A percentile compares a stretch with the other conserved stretches of the same genome.
Evolutionary conservation across 1,140 invertebrate genomes (phyloP).

Genomic region (Dreissena rostriformis): DNA sequence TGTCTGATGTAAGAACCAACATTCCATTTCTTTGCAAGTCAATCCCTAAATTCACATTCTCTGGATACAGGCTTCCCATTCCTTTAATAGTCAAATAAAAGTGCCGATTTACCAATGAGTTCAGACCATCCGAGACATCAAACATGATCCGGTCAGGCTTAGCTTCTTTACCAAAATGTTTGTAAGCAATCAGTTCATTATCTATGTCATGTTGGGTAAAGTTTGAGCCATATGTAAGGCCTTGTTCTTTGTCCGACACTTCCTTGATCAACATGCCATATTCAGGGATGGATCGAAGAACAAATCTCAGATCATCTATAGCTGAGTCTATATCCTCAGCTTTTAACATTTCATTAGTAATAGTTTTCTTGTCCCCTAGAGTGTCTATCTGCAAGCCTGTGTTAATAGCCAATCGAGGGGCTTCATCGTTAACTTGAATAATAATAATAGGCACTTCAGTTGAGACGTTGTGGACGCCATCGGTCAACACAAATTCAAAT

Average conservation of each 20-base stretch:
- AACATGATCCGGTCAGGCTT: conserved; percentile 81
- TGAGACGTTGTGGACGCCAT: conserved; percentile 78
- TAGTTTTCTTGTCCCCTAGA: conserved; percentile 76
- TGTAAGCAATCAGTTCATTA: conserved; percentile 74
- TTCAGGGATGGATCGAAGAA: conserved; percentile 76
- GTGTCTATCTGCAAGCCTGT: conserved; percentile 80
- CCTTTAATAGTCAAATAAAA: conserved; percentile 81
- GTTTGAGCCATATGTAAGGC: conserved; percentile 78
- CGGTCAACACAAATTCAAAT: conserved; percentile 79
- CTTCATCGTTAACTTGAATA: conserved; percentile 81
- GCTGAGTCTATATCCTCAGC: conserved; percentile 81
- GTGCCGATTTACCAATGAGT: conserved; percentile 79
- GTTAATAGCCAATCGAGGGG: conserved; percentile 80
- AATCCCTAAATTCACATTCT: conserved; percentile 79
- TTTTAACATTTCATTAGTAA: conserved; percentile 77
- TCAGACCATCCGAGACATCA: conserved; percentile 81
- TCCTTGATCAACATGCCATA: conserved; percentile 76
- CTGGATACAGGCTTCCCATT: conserved; percentile 78
- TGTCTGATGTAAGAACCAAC: conserved; percentile 77
- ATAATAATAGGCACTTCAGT: conserved; percentile 78
- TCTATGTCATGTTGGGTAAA: conserved; percentile 82
- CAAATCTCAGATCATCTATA: conserved; percentile 76
- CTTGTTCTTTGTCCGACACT: conserved; percentile 54
- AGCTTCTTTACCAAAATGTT: conserved; percentile 78
- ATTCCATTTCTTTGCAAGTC: conserved; percentile 80